Base-by-base conservation (phyloP, 2,888 invertebrate species). In the Hypsopygia costalis region DNA sequence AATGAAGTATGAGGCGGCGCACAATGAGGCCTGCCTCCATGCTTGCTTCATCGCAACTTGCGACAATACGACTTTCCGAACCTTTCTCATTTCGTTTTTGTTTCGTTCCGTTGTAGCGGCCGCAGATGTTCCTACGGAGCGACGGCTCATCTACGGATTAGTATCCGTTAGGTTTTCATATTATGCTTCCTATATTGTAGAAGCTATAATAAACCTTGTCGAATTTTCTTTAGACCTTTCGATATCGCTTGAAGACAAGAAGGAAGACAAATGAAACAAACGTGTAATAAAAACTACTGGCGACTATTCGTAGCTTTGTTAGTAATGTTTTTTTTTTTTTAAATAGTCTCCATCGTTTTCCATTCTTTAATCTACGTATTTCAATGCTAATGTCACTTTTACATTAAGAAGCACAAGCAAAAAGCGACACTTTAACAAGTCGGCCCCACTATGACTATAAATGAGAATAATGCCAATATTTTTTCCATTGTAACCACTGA, bases 21-120 rank as follows among this genome's bases (percentile, higher is more conserved):
- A 44, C 36, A 56, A 54, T 52, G 41, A 44, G 35, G 11, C 33
- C 46, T 54, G 58, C 59, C 58, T 49, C 59, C 44, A 50, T 51
- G 62, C 55, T 49, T 65, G 69, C 68, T 70, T 69, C 70, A 68
- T 71, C 68, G 64, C 73, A 80, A 81, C 70, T 81, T 77, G 61
- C 72, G 65, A 79, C 85, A 85, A 81, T 82, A 69, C 72, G 69
- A 75, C 73, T 76, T 70, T 69, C 75, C 75, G 67, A 83, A 81
- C 81, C 85, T 86, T 81, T 85, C 81, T 83, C 85, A 86, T 86
- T 79, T 73, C 72, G 86, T 85, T 85, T 86, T 86, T 86, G 86
- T 86, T 80, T 81, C 68, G 66, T 55, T 58, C 56, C 63, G 65
- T 67, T 67, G 73, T 64, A 69, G 68, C 66, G 76, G 74, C 57